Evolutionary conservation across 2,888 invertebrate species (phyloP), one percentile per base, ranked within the genome.

Genomic region (Scaptomyza parva): DNA sequence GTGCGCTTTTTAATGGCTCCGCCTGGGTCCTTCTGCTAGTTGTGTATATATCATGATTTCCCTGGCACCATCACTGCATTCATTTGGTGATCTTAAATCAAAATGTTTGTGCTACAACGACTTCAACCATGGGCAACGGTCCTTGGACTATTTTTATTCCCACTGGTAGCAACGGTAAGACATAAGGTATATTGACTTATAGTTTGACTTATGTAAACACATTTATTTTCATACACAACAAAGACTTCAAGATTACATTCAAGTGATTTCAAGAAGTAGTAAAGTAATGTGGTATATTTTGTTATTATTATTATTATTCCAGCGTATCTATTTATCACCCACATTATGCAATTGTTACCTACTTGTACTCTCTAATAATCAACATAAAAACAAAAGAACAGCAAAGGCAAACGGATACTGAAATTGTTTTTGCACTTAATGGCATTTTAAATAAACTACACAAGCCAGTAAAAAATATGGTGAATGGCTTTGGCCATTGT

Each of bases 401-500:
- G 26, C 47, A 40, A 37, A 52, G 47, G 47, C 54, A 55, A 70
- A 53, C 73, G 66, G 39, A 67, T 69, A 63, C 75, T 63, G 70
- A 85, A 83, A 86, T 77, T 82, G 76, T 73, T 86, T 80, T 76
- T 72, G 76, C 81, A 65, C 84, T 80, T 80, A 84, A 83, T 86
- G 76, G 76, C 74, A 76, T 86, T 83, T 86, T 78, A 86, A 86
- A 83, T 77, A 83, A 86, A 83, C 83, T 83, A 77, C 81, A 79
- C 68, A 51, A 60, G 59, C 69, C 65, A 64, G 73, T 79, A 83
- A 85, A 81, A 82, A 82, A 70, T 37, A 37, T 68, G 43, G 43
- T 43, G 53, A 48, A 53, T 62, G 58, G 64, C n/a, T n/a, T n/a
- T n/a, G n/a, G 63, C 66, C 70, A 74, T 60, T 69, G 74, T 55